A percentile compares a stretch with the other conserved stretches of the same genome.
Conservation (phyloP, 2,888 invertebrate species). For the Andrena camellia region DNA sequence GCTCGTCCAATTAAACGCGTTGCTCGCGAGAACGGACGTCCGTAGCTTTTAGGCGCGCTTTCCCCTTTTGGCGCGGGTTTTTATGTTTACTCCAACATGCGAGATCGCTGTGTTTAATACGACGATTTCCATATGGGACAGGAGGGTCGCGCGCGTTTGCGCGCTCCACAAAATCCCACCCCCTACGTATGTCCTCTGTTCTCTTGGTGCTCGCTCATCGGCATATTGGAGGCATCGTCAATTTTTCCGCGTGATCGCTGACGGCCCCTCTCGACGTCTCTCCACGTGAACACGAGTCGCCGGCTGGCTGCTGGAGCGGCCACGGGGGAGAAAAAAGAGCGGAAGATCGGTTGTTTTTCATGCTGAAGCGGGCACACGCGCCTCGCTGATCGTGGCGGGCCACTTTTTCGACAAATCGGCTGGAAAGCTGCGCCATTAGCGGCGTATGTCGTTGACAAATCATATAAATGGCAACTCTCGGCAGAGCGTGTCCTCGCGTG, state of each 20-base stretch:
- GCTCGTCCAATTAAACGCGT: background rate
- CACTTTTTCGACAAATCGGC: conserved; percentile 84
- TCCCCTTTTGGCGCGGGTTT: background rate
- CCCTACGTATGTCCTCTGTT: conserved; percentile 41
- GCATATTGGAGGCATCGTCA: conserved; percentile 75
- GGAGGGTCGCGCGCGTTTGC: conserved; percentile 17
- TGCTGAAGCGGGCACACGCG: conserved; percentile 74
- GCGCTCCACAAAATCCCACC: conserved; percentile 11
- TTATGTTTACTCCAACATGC: background rate
- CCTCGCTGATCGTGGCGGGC: conserved; percentile 72
- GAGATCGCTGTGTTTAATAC: conserved; percentile 4
- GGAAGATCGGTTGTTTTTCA: conserved; percentile 76
- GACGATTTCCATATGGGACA: conserved; percentile 31
- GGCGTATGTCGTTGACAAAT: conserved; percentile 84
- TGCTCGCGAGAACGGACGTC: background rate
- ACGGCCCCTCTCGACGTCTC: conserved; percentile 69
- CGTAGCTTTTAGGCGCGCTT: background rate
- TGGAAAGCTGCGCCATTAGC: conserved; percentile 80
- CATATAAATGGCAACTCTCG: conserved; percentile 80
- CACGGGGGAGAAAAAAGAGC: conserved; percentile 55
- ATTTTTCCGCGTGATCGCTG: conserved; percentile 80
- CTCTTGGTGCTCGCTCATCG: conserved; percentile 60
- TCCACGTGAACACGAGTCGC: conserved; percentile 56
- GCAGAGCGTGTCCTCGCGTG: conserved; percentile 58
- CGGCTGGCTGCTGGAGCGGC: conserved; percentile 63